phyloP scores from a whole-genome alignment of 2,888 invertebrate genomes.

The Choreutis nemorana region DNA sequence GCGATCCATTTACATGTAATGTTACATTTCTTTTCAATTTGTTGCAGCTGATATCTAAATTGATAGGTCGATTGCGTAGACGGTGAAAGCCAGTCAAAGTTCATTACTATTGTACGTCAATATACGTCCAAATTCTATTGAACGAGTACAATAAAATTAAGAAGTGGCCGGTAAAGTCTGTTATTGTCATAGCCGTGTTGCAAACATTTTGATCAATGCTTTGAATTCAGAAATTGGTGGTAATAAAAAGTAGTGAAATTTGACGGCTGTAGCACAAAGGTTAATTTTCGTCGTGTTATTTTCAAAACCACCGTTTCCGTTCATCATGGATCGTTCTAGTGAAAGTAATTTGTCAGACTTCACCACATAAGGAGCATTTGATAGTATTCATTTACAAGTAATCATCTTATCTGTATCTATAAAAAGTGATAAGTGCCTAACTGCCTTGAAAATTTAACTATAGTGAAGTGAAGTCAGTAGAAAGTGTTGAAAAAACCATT shows the following conservation, averaged over 20 bases:
- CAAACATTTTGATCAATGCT: slow-evolving; percentile 16
- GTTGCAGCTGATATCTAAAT: too few species aligned
- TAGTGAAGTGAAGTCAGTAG: too few species aligned
- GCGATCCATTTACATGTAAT: too few species aligned
- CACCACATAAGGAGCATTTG: slow-evolving; percentile 26
- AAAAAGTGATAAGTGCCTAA: too few species aligned
- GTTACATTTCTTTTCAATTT: too few species aligned
- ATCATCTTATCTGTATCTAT: too few species aligned
- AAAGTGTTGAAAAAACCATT: too few species aligned
- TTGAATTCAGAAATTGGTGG: slow-evolving; percentile 15
- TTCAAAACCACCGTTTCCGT: slow-evolving; percentile 18
- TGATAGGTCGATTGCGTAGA: too few species aligned
- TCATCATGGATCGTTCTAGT: slow-evolving; percentile 26
- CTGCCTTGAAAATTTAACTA: too few species aligned
- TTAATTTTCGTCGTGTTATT: slow-evolving; percentile 22
- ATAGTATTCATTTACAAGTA: slow-evolving; percentile 12
- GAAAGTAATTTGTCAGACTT: slow-evolving; percentile 42
- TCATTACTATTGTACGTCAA: slow-evolving; percentile 10
- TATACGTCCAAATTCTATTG: slow-evolving; percentile 8
- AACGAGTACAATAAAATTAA: slow-evolving; percentile 12
- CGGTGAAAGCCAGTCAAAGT: slow-evolving; percentile 10
- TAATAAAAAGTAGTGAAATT: slow-evolving; percentile 28
- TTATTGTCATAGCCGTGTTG: slow-evolving; percentile 3
- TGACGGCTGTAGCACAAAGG: slow-evolving; percentile 16
- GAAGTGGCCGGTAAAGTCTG: slow-evolving; percentile 5